These are phyloP conservation scores for Acanthosoma haemorrhoidale DNA, from an alignment of 2,888 invertebrate genomes.

Conservation along the genomic window DNA sequence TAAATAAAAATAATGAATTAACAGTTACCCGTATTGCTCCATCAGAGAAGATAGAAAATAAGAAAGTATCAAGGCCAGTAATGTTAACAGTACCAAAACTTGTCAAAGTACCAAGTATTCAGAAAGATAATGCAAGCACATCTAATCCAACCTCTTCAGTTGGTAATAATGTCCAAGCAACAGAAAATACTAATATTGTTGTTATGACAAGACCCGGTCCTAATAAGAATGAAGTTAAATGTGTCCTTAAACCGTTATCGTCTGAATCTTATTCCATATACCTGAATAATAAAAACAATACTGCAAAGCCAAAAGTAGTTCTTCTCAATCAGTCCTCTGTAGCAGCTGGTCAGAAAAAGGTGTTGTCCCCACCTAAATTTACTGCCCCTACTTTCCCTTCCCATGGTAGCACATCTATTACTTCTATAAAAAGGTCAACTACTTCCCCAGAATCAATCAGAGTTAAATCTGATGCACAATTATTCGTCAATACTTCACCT, in stretches of 20 bases:
- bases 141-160: not conserved
- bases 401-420: not conserved
- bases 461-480: slow-evolving; percentile 5
- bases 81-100: slow-evolving; percentile 21
- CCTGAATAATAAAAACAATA: slow-evolving; percentile 2
- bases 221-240: slow-evolving; percentile 19
- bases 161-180: not conserved
- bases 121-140: not conserved
- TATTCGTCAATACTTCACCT: not conserved
- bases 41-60: not conserved
- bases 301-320: not conserved
- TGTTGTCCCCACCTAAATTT: slow-evolving; percentile 12
- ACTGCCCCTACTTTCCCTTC: not conserved
- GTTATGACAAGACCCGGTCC: not conserved
- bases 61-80: not conserved
- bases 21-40: not conserved
- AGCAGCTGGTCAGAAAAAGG: not conserved
- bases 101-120: not conserved
- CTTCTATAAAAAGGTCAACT: not conserved
- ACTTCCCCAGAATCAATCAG: not conserved
- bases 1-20: not conserved
- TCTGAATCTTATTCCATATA: slow-evolving; percentile 4
- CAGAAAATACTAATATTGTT: not conserved
- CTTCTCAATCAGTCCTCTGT: slow-evolving; percentile 7
- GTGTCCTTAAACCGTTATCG: slow-evolving; percentile 7